Base-by-base conservation (phyloP, 2,797 vertebrate genomes). In the Phrynocephalus guinanensis region DNA sequence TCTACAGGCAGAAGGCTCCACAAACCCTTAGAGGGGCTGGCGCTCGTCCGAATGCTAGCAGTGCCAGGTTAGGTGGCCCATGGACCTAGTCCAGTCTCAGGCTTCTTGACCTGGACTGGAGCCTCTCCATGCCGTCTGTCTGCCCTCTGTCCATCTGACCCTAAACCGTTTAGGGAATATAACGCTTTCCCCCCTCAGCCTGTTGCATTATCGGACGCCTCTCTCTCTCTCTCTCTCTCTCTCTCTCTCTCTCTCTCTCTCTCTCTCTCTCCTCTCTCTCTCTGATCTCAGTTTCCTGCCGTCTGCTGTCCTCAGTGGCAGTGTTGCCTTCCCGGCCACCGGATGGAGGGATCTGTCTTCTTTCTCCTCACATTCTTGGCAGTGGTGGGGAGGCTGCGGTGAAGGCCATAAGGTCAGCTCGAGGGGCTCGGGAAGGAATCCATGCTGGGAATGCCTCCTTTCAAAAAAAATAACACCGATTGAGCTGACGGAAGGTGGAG, bases 381-480 rank as follows among this genome's bases (percentile, higher is more conserved):
- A 30, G 22, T 3, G 50, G 6, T 63, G 20, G 68, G 22, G 79
- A 79, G 30, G 7, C 15, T 50, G 22, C 1, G 60, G 16, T 1
- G 0, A 66, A 48, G n/a, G 22, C 52, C 20, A 3, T 80, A 24
- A 0, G 0, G 80, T 83, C 72, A 4, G 50, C 52, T 11, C 18
- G 44, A 70, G 24, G 28, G 28, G 15, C 60, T 18, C 16, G 2
- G 0, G 60, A 82, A 71, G 60, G 71, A 2, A 1, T 50, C 22
- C 26, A 56, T 52, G 33, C 13, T 84, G 77, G 56, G 68, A 80
- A 84, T 30, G 9, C 63, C 56, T 84, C 22, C 56, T 73, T 66
- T 38, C 38, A 33, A 33, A 38, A 38, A 84, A 68, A 84, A 72
- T 72, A 84, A 80, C 52, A 50, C 11, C 38, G 3, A 38, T 38